Base-by-base conservation (phyloP, 1,140 invertebrate species). In the Scaptomyza hsui region DNA sequence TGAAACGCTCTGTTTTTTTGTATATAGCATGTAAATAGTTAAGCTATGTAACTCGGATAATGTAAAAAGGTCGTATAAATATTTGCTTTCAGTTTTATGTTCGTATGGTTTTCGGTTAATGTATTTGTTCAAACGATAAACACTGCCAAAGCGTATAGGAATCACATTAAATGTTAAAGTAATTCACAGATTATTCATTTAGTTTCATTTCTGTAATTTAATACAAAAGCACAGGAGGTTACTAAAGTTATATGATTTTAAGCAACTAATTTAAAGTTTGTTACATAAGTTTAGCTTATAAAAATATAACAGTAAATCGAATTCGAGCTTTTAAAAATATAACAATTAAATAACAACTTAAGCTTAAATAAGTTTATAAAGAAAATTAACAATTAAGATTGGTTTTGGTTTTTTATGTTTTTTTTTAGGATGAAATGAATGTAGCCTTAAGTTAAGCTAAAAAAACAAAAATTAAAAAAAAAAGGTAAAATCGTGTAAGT, bases 321-420 rank as follows among this genome's bases (percentile, higher is more conserved):
- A 90, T 89, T 90, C 88, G 88, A 89, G 88, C 88, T 89, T 89
- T 89, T 89, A 89, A 82, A 79, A 72, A 72, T 78, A 90, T 41
- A 55, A 82, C 51, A 42, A 13, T 37, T 7, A 80, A 71, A 64
- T 65, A 80, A 65, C 48, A 29, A 60, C 6, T 35, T 55, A 60
- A 65, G 61, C 32, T 9, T 42, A 71, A 32, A 16, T 52, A 45
- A 53, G 24, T 57, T 32, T 24, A 74, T 61, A 32, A 39, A 49
- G 18, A 64, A 49, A 42, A 61, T 56, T 44, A 26, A 47, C 21
- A 60, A 32, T 65, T 83, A 61, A 67, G 56, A 51, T 82, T 70
- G 41, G 49, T 57, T 76, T 73, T 72, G 37, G 67, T 74, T 81
- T 42, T 47, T 69, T 81, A 53, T 65, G 63, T 74, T 86, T 29